These are phyloP conservation scores for Drosophila subpulchrella DNA, from an alignment of 1,140 invertebrate species.

Conservation along the genomic window DNA sequence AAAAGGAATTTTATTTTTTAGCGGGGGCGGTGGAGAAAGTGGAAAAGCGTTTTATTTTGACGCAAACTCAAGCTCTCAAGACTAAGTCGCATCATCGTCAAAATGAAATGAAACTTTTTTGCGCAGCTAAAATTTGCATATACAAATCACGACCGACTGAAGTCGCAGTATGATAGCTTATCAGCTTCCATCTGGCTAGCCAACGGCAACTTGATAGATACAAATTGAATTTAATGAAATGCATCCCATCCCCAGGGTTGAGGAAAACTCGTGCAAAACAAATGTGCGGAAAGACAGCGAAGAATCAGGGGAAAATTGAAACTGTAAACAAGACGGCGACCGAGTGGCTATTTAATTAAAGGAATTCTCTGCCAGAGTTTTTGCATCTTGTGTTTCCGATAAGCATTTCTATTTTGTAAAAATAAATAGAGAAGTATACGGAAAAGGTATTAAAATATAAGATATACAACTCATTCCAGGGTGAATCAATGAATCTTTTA, in stretches of 20 bases:
- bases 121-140: conserved; percentile 59
- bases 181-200: conserved; percentile 27
- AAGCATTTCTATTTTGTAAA: conserved; percentile 11
- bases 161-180: conserved; percentile 38
- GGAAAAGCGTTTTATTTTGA: conserved; percentile 18
- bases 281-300: conserved; percentile 28
- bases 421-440: not conserved
- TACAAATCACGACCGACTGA: conserved; percentile 59
- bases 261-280: conserved; percentile 34
- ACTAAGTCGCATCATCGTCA: conserved; percentile 10
- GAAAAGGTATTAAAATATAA: not conserved
- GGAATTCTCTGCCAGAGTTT: conserved; percentile 16
- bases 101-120: conserved; percentile 49
- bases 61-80: conserved; percentile 4
- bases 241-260: conserved; percentile 34
- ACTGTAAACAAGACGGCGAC: conserved; percentile 7
- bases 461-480: no score
- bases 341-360: conserved; percentile 35
- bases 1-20: conserved; percentile 12
- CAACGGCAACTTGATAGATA: conserved; percentile 37
- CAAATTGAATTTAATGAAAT: conserved; percentile 61
- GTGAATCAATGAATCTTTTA: no score
- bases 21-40: not conserved
- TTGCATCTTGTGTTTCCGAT: conserved; percentile 2
- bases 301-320: conserved; percentile 10